Conservation (phyloP, 2,888 invertebrate genomes). For the Drosophila fulvimacula region DNA sequence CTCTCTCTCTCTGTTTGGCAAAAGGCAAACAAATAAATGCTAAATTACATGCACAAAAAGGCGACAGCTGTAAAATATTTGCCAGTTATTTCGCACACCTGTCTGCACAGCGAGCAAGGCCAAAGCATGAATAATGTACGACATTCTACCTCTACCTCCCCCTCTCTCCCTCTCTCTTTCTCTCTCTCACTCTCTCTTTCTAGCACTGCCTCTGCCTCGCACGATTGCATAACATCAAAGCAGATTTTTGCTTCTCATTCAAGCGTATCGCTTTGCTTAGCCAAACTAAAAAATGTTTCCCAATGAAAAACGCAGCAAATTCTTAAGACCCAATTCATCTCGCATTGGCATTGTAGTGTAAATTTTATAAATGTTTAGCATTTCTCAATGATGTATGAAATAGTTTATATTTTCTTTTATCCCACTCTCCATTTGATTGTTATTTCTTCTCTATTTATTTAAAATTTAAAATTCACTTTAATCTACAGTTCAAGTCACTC, state of each 20-base stretch:
- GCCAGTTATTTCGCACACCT: constrained; percentile 78
- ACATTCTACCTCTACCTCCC: not conserved
- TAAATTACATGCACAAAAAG: constrained; percentile 44
- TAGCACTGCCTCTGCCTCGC: constrained; percentile 47
- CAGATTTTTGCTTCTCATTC: constrained; percentile 49
- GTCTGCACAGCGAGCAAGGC: constrained; percentile 57
- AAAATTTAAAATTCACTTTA: not conserved
- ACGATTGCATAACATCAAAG: constrained; percentile 74
- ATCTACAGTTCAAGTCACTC: not conserved
- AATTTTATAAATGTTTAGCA: constrained; percentile 29
- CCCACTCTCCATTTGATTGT: not conserved
- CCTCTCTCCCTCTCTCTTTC: not conserved
- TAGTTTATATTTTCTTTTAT: not conserved
- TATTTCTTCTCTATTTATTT: not conserved
- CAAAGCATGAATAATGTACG: constrained; percentile 63
- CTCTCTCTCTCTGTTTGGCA: constrained; percentile 16
- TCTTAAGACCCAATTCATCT: constrained; percentile 1
- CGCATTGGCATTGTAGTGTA: constrained; percentile 25
- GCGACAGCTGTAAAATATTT: constrained; percentile 71
- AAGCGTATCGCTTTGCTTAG: constrained; percentile 40
- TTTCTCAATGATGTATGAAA: not conserved
- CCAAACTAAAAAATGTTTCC: constrained; percentile 21
- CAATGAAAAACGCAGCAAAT: constrained; percentile 8
- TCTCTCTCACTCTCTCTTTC: not conserved
- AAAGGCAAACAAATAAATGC: constrained; percentile 46